Evolutionary conservation across 2,113 vertebrate species (phyloP).

Genomic region (Coracopsis vasa): DNA sequence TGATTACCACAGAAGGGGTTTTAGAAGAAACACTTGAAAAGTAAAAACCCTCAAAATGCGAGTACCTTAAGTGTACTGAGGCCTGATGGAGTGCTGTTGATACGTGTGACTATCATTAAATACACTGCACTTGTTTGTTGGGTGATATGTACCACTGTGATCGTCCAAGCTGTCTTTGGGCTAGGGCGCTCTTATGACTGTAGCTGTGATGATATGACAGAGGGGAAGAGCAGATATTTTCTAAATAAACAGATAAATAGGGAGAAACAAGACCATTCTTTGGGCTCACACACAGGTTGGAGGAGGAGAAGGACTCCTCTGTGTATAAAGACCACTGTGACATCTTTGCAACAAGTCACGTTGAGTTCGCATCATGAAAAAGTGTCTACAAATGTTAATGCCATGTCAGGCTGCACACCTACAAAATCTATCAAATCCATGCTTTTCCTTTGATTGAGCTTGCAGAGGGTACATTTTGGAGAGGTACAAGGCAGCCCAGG

Average conservation of each 20-base stretch:
- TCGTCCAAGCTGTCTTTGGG: neutral
- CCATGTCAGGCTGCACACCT: neutral
- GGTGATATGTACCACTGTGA: neutral
- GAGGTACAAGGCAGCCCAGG: neutral
- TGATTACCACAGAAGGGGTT: neutral
- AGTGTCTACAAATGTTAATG: rapidly evolving
- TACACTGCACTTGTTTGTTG: neutral
- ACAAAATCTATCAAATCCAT: neutral
- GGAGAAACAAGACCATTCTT: neutral
- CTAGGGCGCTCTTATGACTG: neutral
- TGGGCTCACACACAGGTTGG: neutral
- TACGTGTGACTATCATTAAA: neutral
- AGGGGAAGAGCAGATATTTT: neutral
- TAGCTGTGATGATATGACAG: neutral
- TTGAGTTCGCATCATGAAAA: neutral
- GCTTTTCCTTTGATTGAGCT: neutral
- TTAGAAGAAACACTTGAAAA: neutral
- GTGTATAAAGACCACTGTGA: neutral
- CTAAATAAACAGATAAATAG: neutral
- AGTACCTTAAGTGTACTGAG: neutral
- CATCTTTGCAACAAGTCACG: rapidly evolving
- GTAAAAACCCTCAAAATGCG: neutral
- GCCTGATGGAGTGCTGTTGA: neutral
- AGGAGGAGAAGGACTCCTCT: neutral
- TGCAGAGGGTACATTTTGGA: neutral